Evolutionary conservation across 2,113 vertebrate species (phyloP), one percentile per base, ranked within the genome.

Genomic region (Aptenodytes patagonicus): DNA sequence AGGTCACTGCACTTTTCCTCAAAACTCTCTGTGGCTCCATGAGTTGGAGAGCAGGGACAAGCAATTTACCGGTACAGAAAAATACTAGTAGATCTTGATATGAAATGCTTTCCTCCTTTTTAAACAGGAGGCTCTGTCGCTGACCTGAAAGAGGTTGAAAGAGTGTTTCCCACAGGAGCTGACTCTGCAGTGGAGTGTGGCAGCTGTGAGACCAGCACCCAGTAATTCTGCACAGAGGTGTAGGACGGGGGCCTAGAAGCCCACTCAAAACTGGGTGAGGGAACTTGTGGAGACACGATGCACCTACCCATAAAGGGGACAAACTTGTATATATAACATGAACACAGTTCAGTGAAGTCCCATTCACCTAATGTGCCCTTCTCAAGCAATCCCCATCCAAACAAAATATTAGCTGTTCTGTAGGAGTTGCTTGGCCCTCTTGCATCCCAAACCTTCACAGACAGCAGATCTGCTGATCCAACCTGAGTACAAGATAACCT

Each of bases 281-380:
- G 17, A 69, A 24, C 11, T 28, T n/a, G 21, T 20, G 13, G 34
- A 86, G 28, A 58, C 4, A 15, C 0, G 0, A 44, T 49, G 7
- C 12, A 75, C 12, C 18, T 62, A 57, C 7, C 17, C 8, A 15
- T 17, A 25, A 31, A 71, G 34, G 12, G 6, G 13, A 42, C 10
- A 78, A 77, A 62, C 3, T 4, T 70, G 10, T 6, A 16, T 13
- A 4, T 18, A 1, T 36, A 66, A 46, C 6, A n/a, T 22, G 5
- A 90, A n/a, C 3, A 34, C 7, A 58, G 8, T 22, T 22, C n/a
- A 60, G 1, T 38, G 18, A 64, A 10, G 5, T 64, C 11, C 7
- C 4, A 31, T 46, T 7, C 4, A 87, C 10, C 6, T 13, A 55
- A 3, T 11, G 26, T 16, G 10, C 32, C 9, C 31, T 57, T 71